A percentile compares a stretch with the other conserved stretches of the same genome.
Evolutionary conservation across 2,797 vertebrate genomes (phyloP).

Genomic region (Malurus leucopterus): DNA sequence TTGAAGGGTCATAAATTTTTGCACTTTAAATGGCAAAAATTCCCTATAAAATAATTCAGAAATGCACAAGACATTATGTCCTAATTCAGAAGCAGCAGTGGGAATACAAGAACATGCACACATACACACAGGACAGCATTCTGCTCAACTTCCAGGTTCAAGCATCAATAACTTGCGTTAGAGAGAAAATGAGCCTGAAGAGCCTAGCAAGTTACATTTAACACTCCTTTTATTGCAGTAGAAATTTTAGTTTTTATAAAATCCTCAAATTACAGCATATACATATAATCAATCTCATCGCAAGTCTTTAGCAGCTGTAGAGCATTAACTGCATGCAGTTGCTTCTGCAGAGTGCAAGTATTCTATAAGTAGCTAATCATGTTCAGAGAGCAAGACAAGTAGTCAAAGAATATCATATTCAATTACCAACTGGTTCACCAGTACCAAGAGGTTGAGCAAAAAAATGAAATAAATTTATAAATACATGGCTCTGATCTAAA

Average conservation of each 20-base stretch:
- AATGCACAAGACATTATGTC: neutral
- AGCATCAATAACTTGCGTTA: conserved; percentile 1
- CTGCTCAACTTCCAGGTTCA: conserved; percentile 41
- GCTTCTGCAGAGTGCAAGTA: conserved; percentile 54
- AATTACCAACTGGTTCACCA: conserved; percentile 16
- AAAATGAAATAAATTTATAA: conserved; percentile 17
- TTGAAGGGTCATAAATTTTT: neutral
- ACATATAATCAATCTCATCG: conserved; percentile 40
- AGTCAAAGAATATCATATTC: conserved; percentile 38
- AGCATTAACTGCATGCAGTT: conserved; percentile 55
- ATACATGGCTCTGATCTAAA: conserved; percentile 26
- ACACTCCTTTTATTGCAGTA: conserved; percentile 71
- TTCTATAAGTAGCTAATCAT: conserved; percentile 55
- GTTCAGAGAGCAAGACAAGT: conserved; percentile 32
- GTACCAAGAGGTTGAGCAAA: conserved; percentile 54
- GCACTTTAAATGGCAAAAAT: neutral
- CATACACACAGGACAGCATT: neutral
- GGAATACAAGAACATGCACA: neutral
- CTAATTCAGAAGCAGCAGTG: neutral
- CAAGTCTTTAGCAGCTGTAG: conserved; percentile 49
- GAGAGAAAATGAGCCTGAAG: conserved; percentile 30
- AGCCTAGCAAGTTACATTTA: conserved; percentile 39
- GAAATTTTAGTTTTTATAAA: conserved; percentile 67
- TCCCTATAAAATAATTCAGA: neutral
- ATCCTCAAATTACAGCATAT: conserved; percentile 58